These are phyloP conservation scores for Valencia hispanica DNA, from an alignment of 2,797 vertebrate genomes.

Conservation along the genomic window DNA sequence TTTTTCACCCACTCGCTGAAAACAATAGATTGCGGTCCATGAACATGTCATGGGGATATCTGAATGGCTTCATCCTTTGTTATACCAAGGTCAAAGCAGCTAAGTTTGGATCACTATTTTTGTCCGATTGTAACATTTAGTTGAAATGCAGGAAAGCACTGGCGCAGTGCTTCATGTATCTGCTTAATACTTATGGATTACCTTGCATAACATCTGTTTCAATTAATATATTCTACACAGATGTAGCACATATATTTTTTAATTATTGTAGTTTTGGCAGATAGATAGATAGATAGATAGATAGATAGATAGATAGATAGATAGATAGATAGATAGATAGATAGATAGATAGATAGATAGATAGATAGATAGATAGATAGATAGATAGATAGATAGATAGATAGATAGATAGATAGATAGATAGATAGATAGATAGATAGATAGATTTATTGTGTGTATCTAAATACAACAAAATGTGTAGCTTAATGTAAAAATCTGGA, in stretches of 20 bases:
- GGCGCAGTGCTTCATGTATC: not conserved
- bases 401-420: not conserved
- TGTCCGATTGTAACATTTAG: not conserved
- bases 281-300: too few relatives aligned
- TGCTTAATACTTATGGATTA: not conserved
- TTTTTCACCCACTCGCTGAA: not conserved
- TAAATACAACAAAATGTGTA: too few relatives aligned
- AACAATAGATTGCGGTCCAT: not conserved
- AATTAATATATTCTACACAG: not conserved
- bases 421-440: too few relatives aligned
- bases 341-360: slow-evolving; percentile 7
- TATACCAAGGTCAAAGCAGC: not conserved
- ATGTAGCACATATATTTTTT: not conserved
- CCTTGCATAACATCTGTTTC: not conserved
- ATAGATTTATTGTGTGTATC: too few relatives aligned
- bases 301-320: too few relatives aligned
- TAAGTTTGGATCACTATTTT: not conserved
- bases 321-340: not conserved
- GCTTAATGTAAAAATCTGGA: too few relatives aligned
- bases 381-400: not conserved
- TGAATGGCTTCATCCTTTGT: not conserved
- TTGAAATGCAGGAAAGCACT: not conserved
- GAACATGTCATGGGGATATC: not conserved
- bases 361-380: not conserved
- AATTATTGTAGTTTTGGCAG: not conserved